Percentiles rank a stretch among this genome's conserved stretches.
Conservation (phyloP, 2,113 vertebrate genomes). For the Nycticebus coucang region DNA sequence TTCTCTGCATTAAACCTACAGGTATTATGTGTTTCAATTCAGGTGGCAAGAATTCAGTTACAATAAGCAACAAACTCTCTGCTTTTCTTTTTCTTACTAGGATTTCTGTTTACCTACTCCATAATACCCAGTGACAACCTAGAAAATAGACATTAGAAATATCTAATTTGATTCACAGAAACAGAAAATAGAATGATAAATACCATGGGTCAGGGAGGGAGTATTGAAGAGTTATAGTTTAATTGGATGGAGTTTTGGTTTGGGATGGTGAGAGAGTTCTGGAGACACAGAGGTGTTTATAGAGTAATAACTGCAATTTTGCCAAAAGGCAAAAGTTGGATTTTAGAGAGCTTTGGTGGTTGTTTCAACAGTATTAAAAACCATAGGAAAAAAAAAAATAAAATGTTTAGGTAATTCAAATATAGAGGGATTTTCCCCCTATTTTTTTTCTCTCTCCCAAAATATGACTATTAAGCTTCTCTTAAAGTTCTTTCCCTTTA, state of each 20-base stretch:
- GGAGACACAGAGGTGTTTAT: background rate
- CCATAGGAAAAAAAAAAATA: background rate
- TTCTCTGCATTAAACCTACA: background rate
- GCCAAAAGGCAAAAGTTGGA: background rate
- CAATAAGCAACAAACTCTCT: background rate
- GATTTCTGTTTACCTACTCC: background rate
- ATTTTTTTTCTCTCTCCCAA: slow-evolving; percentile 10
- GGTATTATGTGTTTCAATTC: background rate
- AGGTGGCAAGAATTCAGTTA: background rate
- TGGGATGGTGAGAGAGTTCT: background rate
- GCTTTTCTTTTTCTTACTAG: background rate
- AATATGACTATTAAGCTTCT: background rate
- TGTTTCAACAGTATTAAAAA: slow-evolving; percentile 18
- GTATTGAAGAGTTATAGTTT: background rate
- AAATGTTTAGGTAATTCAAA: slow-evolving; percentile 6
- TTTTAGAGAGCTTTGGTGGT: background rate
- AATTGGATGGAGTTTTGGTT: background rate
- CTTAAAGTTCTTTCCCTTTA: background rate
- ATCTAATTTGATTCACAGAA: background rate
- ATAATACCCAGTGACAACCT: background rate
- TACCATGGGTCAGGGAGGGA: background rate
- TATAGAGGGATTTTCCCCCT: background rate
- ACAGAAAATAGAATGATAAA: background rate
- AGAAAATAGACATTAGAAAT: background rate
- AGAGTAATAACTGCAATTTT: background rate